Base-by-base conservation (phyloP, 2,888 invertebrate species). In the Macaria liturata region DNA sequence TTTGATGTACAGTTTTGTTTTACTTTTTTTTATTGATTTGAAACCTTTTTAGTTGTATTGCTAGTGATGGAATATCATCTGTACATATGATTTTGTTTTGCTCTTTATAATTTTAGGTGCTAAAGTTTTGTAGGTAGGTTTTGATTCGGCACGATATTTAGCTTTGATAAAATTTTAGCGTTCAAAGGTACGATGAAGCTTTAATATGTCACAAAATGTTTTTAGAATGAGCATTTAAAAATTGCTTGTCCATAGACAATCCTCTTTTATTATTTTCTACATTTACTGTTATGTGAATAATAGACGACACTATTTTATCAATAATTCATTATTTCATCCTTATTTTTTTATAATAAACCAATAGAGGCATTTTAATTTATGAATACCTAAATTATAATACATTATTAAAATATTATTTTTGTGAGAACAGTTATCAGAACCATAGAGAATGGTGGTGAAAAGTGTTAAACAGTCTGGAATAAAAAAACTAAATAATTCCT, bases 361-460 rank as follows among this genome's bases (percentile, higher is more conserved):
- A 20, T 20, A 20, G 20, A 20, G 20, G 20, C 20, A 20, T 20
- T 20, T 20, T 20, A 20, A 20, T 20, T 20, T 20, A 20, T 20
- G 20, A 20, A 20, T 20, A 20, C 3, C 34, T 37, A 7, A 37
- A 37, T 20, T 2, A 20, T 68, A 62, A 64, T 65, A 51, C 49
- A 20, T 69, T 67, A 66, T 68, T 63, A 68, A 65, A 68, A 66
- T 69, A 71, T 72, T 77, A 74, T 74, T 69, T 69, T 58, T 68
- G 75, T 76, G 84, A 81, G 83, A 83, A 84, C 84, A 88, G 81
- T 85, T 88, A 90, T 91, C 90, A 90, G 91, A 91, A 89, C 91
- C 90, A 84, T 80, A 73, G 59, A 65, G 68, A 68, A 76, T 84
- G 87, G 85, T 87, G 91, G 89, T 89, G 81, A 88, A 81, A 85